Percentiles rank a stretch among this genome's conserved stretches.
These are phyloP conservation scores for Bunonema sp. DNA, from an alignment of 2,888 invertebrate species.

Conservation along the genomic window DNA sequence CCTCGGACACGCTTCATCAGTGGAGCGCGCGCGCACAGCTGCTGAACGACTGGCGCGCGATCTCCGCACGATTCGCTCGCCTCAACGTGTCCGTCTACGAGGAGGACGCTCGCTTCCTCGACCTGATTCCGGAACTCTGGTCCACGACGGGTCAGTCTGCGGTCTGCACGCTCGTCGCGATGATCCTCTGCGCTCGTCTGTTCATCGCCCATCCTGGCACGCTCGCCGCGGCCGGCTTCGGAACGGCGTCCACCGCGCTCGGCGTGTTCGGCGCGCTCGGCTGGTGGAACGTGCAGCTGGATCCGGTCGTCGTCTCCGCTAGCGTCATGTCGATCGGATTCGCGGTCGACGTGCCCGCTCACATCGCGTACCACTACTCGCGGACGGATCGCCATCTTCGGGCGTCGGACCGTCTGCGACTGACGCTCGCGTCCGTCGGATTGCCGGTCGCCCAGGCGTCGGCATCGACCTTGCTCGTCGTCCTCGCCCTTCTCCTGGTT, in stretches of 20 bases:
- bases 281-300: slow-evolving; percentile 34
- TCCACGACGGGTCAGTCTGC: too few species aligned
- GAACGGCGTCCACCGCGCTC: too few species aligned
- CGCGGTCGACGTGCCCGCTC: slow-evolving; percentile 40
- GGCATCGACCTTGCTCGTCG: slow-evolving; percentile 35
- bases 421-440: slow-evolving; percentile 33
- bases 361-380: slow-evolving; percentile 38
- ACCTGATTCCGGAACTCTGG: slow-evolving; percentile 33
- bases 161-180: slow-evolving; percentile 29
- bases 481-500: slow-evolving; percentile 28
- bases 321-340: slow-evolving; percentile 42
- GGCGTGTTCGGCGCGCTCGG: slow-evolving; percentile 41
- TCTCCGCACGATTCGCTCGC: too few species aligned
- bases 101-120: slow-evolving; percentile 38
- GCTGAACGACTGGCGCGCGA: slow-evolving; percentile 26
- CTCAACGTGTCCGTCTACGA: slow-evolving; percentile 32
- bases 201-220: slow-evolving; percentile 38
- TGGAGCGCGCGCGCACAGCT: slow-evolving; percentile 32
- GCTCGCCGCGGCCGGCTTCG: slow-evolving; percentile 30
- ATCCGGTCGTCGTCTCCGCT: slow-evolving; percentile 39
- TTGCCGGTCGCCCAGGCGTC: slow-evolving; percentile 24
- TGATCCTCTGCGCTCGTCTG: slow-evolving; percentile 34
- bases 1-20: slow-evolving; percentile 9
- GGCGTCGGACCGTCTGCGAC: slow-evolving; percentile 18
- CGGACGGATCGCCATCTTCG: slow-evolving; percentile 20